These are phyloP conservation scores for Pseudachorutes palmiensis DNA, from an alignment of 1,140 invertebrate species.

Conservation along the genomic window DNA sequence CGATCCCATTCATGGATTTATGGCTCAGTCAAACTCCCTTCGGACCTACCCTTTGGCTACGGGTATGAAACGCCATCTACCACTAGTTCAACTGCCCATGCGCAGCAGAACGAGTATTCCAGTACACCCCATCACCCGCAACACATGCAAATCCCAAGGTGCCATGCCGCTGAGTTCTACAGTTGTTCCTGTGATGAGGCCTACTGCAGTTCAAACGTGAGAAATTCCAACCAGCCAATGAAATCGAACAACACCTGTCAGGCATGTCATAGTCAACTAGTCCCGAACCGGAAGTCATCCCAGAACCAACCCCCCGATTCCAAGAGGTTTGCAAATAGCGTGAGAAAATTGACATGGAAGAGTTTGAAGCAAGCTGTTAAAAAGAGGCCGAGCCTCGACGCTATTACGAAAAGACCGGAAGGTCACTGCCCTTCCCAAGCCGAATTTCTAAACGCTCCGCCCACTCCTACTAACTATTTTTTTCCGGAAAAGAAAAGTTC, in stretches of 20 bases:
- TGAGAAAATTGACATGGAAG: constrained; percentile 38
- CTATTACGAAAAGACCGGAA: constrained; percentile 9
- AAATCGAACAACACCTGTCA: constrained; percentile 7
- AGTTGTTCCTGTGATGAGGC: constrained; percentile 27
- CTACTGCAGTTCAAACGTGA: neutral
- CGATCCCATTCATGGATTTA: constrained; percentile 38
- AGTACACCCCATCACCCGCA: neutral
- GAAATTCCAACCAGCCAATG: neutral
- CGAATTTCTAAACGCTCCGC: constrained; percentile 15
- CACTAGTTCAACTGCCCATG: too few relatives aligned
- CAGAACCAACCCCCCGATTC: neutral
- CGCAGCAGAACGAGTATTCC: too few relatives aligned
- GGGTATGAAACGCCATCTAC: constrained; percentile 17
- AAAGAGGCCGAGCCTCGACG: constrained; percentile 35
- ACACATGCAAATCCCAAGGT: constrained; percentile 6
- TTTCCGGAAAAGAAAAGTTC: constrained; percentile 36
- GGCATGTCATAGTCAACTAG: constrained; percentile 1
- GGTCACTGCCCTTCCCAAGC: constrained; percentile 17
- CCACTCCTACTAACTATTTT: constrained; percentile 25
- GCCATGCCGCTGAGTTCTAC: neutral
- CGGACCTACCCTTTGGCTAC: constrained; percentile 32
- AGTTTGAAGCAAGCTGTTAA: constrained; percentile 39
- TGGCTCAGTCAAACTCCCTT: constrained; percentile 33
- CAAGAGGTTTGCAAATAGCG: constrained; percentile 34
- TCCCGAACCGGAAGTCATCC: constrained; percentile 5